Conservation (phyloP, 1,140 invertebrate species). For the Pseudomyrmex cubaensis region DNA sequence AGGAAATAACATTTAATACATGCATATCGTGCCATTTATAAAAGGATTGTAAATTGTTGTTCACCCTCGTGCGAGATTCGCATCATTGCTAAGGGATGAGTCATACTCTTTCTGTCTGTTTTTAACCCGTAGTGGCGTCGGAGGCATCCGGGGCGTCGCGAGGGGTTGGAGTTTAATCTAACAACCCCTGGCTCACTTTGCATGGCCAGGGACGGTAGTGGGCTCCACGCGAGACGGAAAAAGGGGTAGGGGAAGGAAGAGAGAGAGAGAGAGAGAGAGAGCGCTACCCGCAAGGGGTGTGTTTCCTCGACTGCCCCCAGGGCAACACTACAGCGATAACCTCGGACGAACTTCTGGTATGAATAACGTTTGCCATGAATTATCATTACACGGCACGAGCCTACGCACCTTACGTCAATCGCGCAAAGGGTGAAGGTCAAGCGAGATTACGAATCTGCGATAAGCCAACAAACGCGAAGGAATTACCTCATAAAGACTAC, state of each 20-base stretch:
- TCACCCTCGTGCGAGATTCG: constrained; percentile 63
- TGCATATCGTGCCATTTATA: not conserved
- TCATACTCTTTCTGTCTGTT: constrained; percentile 81
- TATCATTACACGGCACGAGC: constrained; percentile 69
- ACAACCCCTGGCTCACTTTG: constrained; percentile 80
- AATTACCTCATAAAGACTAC: not conserved
- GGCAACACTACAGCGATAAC: constrained; percentile 70
- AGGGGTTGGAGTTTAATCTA: constrained; percentile 81
- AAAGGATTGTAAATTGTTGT: constrained; percentile 49
- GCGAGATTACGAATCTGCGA: constrained; percentile 55
- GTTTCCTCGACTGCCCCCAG: constrained; percentile 70
- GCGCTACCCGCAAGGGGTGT: constrained; percentile 77
- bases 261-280: constrained; percentile 27
- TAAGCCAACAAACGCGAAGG: constrained; percentile 18
- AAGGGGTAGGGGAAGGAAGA: too few species aligned
- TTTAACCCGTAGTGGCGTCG: constrained; percentile 81
- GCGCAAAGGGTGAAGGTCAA: constrained; percentile 15
- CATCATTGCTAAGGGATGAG: constrained; percentile 72
- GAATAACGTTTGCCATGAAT: constrained; percentile 77
- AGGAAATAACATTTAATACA: not conserved
- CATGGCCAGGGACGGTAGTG: constrained; percentile 76
- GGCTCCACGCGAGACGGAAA: constrained; percentile 51
- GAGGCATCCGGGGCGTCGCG: constrained; percentile 81
- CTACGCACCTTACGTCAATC: constrained; percentile 49
- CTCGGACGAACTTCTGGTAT: constrained; percentile 77